Evolutionary conservation across 2,113 vertebrate genomes (phyloP), one percentile per base, ranked within the genome.

Genomic region (Xiphorhynchus elegans): DNA sequence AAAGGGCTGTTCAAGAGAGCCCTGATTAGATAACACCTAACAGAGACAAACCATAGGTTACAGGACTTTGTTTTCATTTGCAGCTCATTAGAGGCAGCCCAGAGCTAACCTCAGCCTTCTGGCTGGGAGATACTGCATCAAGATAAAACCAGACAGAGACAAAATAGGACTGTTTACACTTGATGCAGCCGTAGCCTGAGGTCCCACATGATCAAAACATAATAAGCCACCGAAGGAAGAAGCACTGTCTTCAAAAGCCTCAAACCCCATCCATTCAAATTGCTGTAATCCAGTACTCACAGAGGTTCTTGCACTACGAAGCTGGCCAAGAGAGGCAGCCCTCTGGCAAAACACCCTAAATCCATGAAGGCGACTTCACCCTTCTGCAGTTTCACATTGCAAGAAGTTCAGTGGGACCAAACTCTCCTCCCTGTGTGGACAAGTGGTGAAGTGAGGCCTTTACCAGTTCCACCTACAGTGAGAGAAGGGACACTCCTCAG

Each of bases 61-160:
- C 74, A 96, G 85, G 92, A 92, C 72, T 94, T 88, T 83, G 78
- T 96, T 95, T 96, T 96, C 82, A 56, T 92, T 93, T 95, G 90
- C 79, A 87, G 87, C n/a, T 94, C 84, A 79, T 72, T 89, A 89
- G 35, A 87, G 69, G 66, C 92, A 88, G 90, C 63, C 75, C 88
- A 93, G 73, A 90, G 88, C 63, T 93, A 93, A 92, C 79, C 78
- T 73, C 76, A 80, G 75, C 79, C 85, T 93, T 50, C 94, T 92
- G 85, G 31, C 62, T 85, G 67, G 25, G 63, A 90, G 75, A 90
- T 87, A 91, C n/a, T 66, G 84, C 49, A 76, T 73, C 40, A 37
- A 86, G 90, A 90, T 94, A 95, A 95, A 95, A 83, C 63, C 55
- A 94, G 59, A 40, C 35, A 4, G 67, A 88, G 90, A 93, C 90